Base-by-base conservation (phyloP, 2,888 invertebrate genomes). In the Orthosia incerta region DNA sequence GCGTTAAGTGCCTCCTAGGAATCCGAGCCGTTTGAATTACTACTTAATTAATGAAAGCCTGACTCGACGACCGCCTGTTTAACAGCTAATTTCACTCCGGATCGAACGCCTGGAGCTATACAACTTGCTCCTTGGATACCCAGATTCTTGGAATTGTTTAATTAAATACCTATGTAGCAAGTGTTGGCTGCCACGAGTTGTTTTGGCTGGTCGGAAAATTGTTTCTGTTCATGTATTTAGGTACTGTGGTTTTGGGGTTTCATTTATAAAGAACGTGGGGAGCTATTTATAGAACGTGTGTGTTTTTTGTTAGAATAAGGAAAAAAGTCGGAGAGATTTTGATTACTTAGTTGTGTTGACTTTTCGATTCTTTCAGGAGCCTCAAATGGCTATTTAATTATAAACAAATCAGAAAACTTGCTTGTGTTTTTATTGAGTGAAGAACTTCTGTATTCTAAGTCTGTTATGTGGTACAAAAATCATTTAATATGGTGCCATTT, bases 41-140 rank as follows among this genome's bases (percentile, higher is more conserved):
- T 87, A 88, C 86, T 91, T 88, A 90, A 91, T 91, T 91, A 92
- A 91, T 90, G 89, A 88, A 89, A 87, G 81, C 72, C 79, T 76
- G 85, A 85, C 84, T 84, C 79, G 82, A 81, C 85, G 86, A 82
- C 80, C 86, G 87, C 86, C 90, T 86, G 86, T 88, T 89, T 86
- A 88, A 88, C 89, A 87, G 87, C 89, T 89, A 90, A 91, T 90
- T 91, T 87, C 79, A 81, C 86, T 83, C 64, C 68, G 82, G 84
- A 85, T 80, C 86, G 85, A 82, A 80, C 83, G 87, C 87, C 85
- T 76, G 80, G 20, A 78, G 88, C 78, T 79, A 71, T 72, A 67
- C 70, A 62, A 81, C 56, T 81, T 74, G 65, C 66, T 71, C 79
- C 67, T 64, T 48, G 69, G 72, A 56, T 80, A 83, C 78, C 76